Percentiles rank a stretch among this genome's conserved stretches.
These are phyloP conservation scores for Pristionchus mayeri DNA, from an alignment of 2,888 invertebrate species.

Conservation along the genomic window DNA sequence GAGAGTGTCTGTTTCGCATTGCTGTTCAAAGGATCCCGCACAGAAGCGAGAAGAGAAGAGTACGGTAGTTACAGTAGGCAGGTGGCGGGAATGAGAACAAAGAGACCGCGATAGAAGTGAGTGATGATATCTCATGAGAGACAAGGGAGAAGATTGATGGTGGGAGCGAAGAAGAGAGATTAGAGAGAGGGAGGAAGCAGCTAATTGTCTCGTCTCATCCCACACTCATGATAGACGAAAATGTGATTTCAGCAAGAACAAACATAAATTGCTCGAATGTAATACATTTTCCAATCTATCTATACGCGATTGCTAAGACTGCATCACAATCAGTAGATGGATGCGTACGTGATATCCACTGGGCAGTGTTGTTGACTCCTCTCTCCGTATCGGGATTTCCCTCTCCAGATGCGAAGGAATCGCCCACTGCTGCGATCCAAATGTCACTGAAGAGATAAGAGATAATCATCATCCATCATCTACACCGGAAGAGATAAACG, in stretches of 20 bases:
- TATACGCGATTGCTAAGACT: not conserved
- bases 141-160: constrained; percentile 22
- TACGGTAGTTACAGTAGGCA: constrained; percentile 28
- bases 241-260: too few relatives aligned
- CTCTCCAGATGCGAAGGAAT: constrained; percentile 74
- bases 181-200: not conserved
- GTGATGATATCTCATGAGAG: constrained; percentile 39
- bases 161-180: constrained; percentile 3
- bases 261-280: too few relatives aligned
- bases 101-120: constrained; percentile 8
- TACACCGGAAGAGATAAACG: not conserved
- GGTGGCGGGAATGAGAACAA: not conserved
- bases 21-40: constrained; percentile 21
- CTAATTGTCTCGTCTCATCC: not conserved
- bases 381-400: constrained; percentile 67
- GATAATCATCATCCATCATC: constrained; percentile 13
- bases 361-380: constrained; percentile 50
- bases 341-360: constrained; percentile 57
- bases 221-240: not conserved
- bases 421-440: constrained; percentile 72
- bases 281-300: too few relatives aligned
- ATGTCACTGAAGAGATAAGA: constrained; percentile 49
- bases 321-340: not conserved
- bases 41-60: not conserved
- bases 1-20: not conserved